Percentiles rank a stretch among this genome's conserved stretches.
Evolutionary conservation across 2,888 invertebrate species (phyloP).

Genomic region (Ophion slaviceki): DNA sequence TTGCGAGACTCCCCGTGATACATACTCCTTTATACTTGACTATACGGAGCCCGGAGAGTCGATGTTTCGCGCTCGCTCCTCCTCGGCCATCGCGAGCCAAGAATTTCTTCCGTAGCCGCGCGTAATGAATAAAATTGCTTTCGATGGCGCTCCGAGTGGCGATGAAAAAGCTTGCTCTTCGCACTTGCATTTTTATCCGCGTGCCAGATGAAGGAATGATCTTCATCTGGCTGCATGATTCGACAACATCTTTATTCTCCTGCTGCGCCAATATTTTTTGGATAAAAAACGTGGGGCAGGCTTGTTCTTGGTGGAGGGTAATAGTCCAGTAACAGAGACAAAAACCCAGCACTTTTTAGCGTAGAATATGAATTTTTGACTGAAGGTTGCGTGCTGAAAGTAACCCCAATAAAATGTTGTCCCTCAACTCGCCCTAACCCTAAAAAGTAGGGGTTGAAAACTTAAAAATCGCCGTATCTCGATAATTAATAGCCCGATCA

Average conservation of each 20-base stretch:
- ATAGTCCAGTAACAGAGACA: neutral
- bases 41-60: conserved; percentile 4
- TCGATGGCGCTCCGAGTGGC: conserved; percentile 2
- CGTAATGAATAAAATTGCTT: conserved; percentile 53
- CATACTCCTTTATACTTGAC: neutral
- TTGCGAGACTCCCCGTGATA: conserved; percentile 27
- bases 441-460: too few species aligned
- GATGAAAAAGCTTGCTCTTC: conserved; percentile 24
- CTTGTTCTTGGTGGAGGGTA: neutral
- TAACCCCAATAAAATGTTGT: too few species aligned
- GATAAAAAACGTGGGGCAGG: neutral
- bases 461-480: too few species aligned
- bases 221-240: conserved; percentile 48
- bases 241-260: conserved; percentile 37
- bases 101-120: conserved; percentile 2
- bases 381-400: neutral
- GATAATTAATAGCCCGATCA: too few species aligned
- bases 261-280: conserved; percentile 20
- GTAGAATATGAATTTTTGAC: too few species aligned
- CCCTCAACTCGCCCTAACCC: too few species aligned
- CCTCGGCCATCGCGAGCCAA: neutral
- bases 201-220: conserved; percentile 3
- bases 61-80: conserved; percentile 3
- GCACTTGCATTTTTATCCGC: conserved; percentile 33
- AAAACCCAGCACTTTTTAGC: too few species aligned